phyloP scores from a whole-genome alignment of 2,113 vertebrate genomes.

The Gallinago jamesoni region DNA sequence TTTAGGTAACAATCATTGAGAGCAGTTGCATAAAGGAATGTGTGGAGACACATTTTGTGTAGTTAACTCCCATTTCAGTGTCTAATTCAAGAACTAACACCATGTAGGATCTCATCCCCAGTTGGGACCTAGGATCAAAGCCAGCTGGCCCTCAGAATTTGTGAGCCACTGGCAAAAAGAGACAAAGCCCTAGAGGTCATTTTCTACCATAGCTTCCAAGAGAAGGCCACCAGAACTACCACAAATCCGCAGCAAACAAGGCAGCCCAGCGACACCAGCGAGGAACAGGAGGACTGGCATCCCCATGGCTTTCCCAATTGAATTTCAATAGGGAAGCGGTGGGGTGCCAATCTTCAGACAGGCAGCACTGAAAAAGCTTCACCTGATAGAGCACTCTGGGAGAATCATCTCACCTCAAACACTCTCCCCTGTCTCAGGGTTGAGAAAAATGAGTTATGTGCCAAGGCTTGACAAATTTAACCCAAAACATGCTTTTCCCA shows the following conservation, averaged over 20 bases:
- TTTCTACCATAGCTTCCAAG: background rate
- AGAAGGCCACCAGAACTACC: background rate
- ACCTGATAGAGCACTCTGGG: background rate
- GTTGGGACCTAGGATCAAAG: background rate
- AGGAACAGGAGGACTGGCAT: background rate
- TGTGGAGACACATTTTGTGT: fast-evolving
- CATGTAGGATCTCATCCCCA: background rate
- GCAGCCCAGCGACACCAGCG: background rate
- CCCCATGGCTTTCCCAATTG: background rate
- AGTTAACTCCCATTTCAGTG: background rate
- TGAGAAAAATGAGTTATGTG: background rate
- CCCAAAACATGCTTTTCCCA: background rate
- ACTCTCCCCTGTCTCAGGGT: background rate
- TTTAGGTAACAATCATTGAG: background rate
- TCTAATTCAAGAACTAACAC: background rate
- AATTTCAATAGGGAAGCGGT: background rate
- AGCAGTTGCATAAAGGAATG: background rate
- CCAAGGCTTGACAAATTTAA: background rate
- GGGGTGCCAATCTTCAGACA: background rate
- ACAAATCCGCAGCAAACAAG: background rate
- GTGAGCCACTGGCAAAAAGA: background rate
- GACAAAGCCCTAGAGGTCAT: background rate
- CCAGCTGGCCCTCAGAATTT: no score
- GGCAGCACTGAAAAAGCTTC: background rate
- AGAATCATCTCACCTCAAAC: background rate